phyloP scores from a whole-genome alignment of 2,113 vertebrate species.

The Ginglymostoma cirratum region DNA sequence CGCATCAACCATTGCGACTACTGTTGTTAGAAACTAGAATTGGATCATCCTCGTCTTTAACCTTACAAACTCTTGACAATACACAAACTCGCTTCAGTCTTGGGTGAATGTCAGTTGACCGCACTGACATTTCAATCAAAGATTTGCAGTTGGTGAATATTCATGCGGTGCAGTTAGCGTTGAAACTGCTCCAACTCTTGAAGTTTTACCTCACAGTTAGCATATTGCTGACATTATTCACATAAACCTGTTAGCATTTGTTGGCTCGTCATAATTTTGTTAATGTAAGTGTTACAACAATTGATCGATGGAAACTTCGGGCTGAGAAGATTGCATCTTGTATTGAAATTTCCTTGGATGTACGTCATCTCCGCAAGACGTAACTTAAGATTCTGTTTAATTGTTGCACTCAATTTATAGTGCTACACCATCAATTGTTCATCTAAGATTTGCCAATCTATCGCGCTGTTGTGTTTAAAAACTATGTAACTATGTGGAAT shows the following conservation, averaged over 20 bases:
- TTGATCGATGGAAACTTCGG: not conserved
- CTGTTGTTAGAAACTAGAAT: not conserved
- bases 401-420: not conserved
- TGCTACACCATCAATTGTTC: not conserved
- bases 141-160: not conserved
- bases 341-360: too few relatives aligned
- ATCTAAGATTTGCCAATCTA: not conserved
- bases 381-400: not conserved
- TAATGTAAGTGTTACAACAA: not conserved
- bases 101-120: not conserved
- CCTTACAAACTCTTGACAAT: not conserved
- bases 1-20: not conserved
- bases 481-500: not conserved
- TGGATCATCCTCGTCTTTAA: not conserved
- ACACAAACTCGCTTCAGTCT: not conserved
- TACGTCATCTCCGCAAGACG: not conserved
- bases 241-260: not conserved
- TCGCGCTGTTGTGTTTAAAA: too few relatives aligned
- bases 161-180: not conserved
- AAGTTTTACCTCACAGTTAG: not conserved
- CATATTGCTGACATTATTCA: not conserved
- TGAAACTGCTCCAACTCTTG: not conserved
- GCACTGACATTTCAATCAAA: constrained; percentile 27
- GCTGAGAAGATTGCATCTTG: not conserved
- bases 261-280: not conserved